Base-by-base conservation (phyloP, 1,140 invertebrate species). In the Brachionus calyciflorus region DNA sequence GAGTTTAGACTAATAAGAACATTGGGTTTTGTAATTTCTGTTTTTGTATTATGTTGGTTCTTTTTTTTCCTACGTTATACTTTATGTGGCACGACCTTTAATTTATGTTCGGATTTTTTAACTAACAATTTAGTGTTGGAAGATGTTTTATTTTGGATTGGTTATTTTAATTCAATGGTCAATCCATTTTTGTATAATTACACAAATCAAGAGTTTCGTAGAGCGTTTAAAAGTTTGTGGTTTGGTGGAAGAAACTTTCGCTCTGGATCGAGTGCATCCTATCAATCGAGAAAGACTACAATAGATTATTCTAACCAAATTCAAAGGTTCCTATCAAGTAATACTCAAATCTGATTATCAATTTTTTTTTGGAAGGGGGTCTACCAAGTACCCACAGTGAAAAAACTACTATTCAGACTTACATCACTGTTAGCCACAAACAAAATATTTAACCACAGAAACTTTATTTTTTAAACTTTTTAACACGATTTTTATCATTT, bases 181-280 rank as follows among this genome's bases (percentile, higher is more conserved):
- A 98, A 98, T 86, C 96, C 94, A 24, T 77, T 77, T 53, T 63
- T 77, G 24, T 77, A 77, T 21, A 94, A 94, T 73, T 98, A 98
- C 86, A 98, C 98, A 88, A 98, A 99, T 85, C 89, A 93, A 75
- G 96, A 99, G 85, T 99, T 99, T 86, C 88, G 95, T 83, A 92
- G 95, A 84, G 95, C 95, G 2, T 98, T 98, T 85, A 94, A 95
- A 83, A 77, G 84, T 9, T 73, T 85, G 19, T 68, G 78, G 14
- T 48, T 17, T 51, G 49, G n/a, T 60, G 30, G 55, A 19, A 26
- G n/a, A 7, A 26, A 17, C 1, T 19, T 17, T 21, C 37, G 55
- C 10, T 37, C 6, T 7, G 37, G 37, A 60, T 37, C 30, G 28
- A 30, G 37, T 19, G 12, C 28, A 37, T 60, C 55, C n/a, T 19